A percentile compares a stretch with the other conserved stretches of the same genome.
phyloP scores from a whole-genome alignment of 2,113 vertebrate species.

The Pungitius pungitius region DNA sequence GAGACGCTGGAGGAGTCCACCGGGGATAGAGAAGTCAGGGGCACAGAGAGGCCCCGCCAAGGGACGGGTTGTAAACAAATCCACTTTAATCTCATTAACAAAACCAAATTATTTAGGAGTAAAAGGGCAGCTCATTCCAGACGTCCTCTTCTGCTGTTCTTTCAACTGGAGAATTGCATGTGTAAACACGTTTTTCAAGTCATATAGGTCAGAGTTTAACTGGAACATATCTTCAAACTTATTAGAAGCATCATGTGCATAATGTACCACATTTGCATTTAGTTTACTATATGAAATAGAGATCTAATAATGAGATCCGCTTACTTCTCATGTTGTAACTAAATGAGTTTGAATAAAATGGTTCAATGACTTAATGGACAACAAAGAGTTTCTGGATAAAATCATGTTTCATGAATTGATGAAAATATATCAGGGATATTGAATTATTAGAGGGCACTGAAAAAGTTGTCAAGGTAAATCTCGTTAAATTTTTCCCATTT shows the following conservation, averaged over 20 bases:
- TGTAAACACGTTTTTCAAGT: neutral
- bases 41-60: slow-evolving; percentile 13
- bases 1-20: slow-evolving; percentile 34
- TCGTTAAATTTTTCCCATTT: no score
- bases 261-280: neutral
- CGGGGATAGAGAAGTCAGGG: neutral
- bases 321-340: neutral
- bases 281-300: neutral
- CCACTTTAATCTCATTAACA: slow-evolving; percentile 26
- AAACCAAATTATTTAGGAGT: slow-evolving; percentile 13
- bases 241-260: neutral
- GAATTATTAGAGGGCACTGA: neutral
- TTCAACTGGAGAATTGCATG: neutral
- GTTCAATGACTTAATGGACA: neutral
- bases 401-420: neutral
- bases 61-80: slow-evolving; percentile 39
- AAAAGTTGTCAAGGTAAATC: neutral
- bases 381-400: neutral
- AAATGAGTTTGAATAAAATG: neutral
- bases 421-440: neutral
- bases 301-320: neutral
- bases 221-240: neutral
- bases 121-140: slow-evolving; percentile 22
- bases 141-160: neutral
- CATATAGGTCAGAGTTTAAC: neutral